These are phyloP conservation scores for Conchocele bisecta DNA, from an alignment of 2,888 invertebrate genomes.

Conservation along the genomic window DNA sequence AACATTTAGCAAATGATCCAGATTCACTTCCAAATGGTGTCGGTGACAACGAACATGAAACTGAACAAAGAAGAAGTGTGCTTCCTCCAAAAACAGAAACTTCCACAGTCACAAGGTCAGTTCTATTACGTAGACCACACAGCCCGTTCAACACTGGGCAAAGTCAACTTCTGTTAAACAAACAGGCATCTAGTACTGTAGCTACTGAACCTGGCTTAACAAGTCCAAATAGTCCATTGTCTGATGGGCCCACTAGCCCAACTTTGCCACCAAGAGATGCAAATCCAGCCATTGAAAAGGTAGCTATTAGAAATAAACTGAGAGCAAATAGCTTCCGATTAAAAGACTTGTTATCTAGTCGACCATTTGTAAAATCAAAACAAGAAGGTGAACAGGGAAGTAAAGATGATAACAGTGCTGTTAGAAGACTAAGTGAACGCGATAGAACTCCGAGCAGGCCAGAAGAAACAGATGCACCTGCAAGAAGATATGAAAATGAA, in stretches of 20 bases:
- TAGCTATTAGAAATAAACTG: slow-evolving; percentile 50
- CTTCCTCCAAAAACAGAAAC: slow-evolving; percentile 47
- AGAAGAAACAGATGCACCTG: not conserved
- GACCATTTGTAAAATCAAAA: slow-evolving; percentile 39
- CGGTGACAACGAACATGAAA: not conserved
- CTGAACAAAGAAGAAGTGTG: not conserved
- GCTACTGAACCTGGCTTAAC: slow-evolving; percentile 2
- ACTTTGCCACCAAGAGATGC: slow-evolving; percentile 10
- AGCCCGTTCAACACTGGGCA: slow-evolving; percentile 20
- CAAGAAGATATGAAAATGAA: slow-evolving; percentile 7
- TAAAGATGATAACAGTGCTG: slow-evolving; percentile 18
- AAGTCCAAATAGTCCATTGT: slow-evolving; percentile 42
- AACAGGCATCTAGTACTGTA: slow-evolving; percentile 6
- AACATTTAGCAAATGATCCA: not conserved
- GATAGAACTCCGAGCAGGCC: not conserved
- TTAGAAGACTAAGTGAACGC: not conserved
- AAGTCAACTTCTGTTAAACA: slow-evolving; percentile 30
- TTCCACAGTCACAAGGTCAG: slow-evolving; percentile 36
- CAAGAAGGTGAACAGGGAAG: slow-evolving; percentile 8
- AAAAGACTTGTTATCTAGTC: slow-evolving; percentile 51
- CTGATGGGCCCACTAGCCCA: slow-evolving; percentile 9
- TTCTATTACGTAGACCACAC: slow-evolving; percentile 49
- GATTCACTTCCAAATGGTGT: too few relatives aligned
- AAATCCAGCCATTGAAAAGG: slow-evolving; percentile 35
- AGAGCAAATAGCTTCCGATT: slow-evolving; percentile 55